phyloP scores from a whole-genome alignment of 2,113 vertebrate species.

The Myotis brandtii region DNA sequence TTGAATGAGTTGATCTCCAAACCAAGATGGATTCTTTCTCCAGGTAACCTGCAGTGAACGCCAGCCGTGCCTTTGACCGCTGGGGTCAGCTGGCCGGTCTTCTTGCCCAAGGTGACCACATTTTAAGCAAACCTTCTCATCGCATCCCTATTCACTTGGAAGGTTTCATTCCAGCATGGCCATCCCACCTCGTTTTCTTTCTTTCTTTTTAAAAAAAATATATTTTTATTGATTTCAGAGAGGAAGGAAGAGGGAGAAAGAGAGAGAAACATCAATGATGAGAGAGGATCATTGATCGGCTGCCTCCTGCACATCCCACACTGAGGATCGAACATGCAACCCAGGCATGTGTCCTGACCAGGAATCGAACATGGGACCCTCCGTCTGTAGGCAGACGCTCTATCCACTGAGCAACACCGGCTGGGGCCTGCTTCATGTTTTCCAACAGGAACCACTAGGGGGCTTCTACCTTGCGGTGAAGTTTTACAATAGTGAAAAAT shows the following conservation, averaged over 20 bases:
- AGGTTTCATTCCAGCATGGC: conserved; percentile 69
- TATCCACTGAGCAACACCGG: no score
- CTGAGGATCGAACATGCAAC: no score
- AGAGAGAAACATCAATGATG: no score
- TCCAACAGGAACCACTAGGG: conserved; percentile 77
- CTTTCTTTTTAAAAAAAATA: no score
- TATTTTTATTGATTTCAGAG: no score
- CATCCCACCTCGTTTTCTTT: neutral
- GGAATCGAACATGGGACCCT: no score
- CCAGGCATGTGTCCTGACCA: no score
- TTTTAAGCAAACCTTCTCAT: conserved; percentile 68
- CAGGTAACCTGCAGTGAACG: neutral
- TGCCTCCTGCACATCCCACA: no score
- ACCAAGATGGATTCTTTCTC: conserved; percentile 59
- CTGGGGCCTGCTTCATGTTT: neutral
- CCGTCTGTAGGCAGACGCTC: no score
- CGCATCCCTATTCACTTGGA: conserved; percentile 66
- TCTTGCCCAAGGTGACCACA: conserved; percentile 67
- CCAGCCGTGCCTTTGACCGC: conserved; percentile 72
- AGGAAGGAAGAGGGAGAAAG: no score
- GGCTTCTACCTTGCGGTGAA: conserved; percentile 73
- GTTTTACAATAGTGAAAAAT: conserved; percentile 81
- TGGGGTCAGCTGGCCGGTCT: conserved; percentile 58
- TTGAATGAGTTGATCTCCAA: neutral
- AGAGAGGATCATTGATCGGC: no score